Evolutionary conservation across 2,113 vertebrate genomes (phyloP), one percentile per base, ranked within the genome.

Genomic region (Camelus dromedarius): DNA sequence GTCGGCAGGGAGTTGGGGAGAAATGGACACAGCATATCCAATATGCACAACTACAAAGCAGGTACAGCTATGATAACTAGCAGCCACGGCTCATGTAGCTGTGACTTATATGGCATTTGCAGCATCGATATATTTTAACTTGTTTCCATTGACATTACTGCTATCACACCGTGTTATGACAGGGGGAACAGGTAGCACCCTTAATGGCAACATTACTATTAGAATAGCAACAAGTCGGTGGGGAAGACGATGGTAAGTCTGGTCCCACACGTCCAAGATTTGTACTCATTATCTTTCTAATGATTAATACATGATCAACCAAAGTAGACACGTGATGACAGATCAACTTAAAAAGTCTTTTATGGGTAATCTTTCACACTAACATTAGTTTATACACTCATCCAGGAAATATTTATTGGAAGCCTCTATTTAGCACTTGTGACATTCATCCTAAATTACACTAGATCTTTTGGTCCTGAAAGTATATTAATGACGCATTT

Each of bases 31-130:
- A 22, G 76, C 26, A 22, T 24, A 35, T 56, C 60, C 8, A 82
- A 38, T 5, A 66, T 14, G n/a, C n/a, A 38, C 20, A 46, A 12
- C n/a, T 26, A 30, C 66, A 50, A 42, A 42, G 85, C 66, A n/a
- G 0, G 20, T 3, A 19, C 0, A 82, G 48, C 19, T 20, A 56
- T 6, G 0, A 0, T 26, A 13, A 30, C n/a, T 2, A 11, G 81
- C 5, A 54, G 60, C 32, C 32, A 22, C 5, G 48, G 64, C 56
- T 56, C 24, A 35, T 0, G 38, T 42, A 48, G 77, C 15, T 5
- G 38, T 42, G 38, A 42, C 38, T 42, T 42, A 30, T 6, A 28
- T 30, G 82, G 56, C 18, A 70, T 28, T 48, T 13, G 38, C 54
- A 42, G 38, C 69, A 26, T 22, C n/a, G 10, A 26, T 24, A 14